Evolutionary conservation across 1,140 invertebrate species (phyloP).

Genomic region (Stenopsyche tienmushanensis): DNA sequence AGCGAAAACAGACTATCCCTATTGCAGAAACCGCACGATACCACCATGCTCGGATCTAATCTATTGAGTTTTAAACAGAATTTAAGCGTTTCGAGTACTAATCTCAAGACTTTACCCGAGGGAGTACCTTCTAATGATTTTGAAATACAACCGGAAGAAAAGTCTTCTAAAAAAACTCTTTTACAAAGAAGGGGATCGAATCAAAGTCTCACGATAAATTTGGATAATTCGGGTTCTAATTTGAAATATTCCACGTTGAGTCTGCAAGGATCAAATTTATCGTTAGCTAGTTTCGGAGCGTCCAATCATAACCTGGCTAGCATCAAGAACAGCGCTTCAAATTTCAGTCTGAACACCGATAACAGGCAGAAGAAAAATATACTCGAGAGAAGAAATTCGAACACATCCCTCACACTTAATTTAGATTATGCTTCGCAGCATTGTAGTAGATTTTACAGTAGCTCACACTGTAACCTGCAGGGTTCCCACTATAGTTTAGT

Average conservation of each 20-base stretch:
- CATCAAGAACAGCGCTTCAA: constrained; percentile 53
- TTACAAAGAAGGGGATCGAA: constrained; percentile 45
- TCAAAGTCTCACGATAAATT: constrained; percentile 44
- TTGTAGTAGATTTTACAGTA: constrained; percentile 22
- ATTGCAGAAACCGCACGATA: constrained; percentile 30
- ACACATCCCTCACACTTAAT: constrained; percentile 78
- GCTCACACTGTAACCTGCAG: constrained; percentile 37
- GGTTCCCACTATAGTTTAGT: constrained; percentile 39
- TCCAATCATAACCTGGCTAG: constrained; percentile 52
- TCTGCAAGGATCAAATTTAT: constrained; percentile 53
- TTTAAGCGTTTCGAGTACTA: constrained; percentile 60
- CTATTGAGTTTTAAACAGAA: constrained; percentile 54
- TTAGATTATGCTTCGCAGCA: constrained; percentile 42
- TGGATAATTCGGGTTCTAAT: constrained; percentile 33
- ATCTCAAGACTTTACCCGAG: constrained; percentile 66
- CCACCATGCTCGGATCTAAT: constrained; percentile 48
- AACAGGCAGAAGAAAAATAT: constrained; percentile 61
- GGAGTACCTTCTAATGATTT: constrained; percentile 66
- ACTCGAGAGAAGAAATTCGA: constrained; percentile 79
- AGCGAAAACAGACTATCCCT: constrained; percentile 26
- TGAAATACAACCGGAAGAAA: constrained; percentile 50
- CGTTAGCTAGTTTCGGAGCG: constrained; percentile 50
- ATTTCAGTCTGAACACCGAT: constrained; percentile 54
- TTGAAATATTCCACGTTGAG: constrained; percentile 41
- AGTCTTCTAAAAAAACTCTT: constrained; percentile 50